These are phyloP conservation scores for Gambusia affinis DNA, from an alignment of 2,113 vertebrate genomes.

Conservation along the genomic window DNA sequence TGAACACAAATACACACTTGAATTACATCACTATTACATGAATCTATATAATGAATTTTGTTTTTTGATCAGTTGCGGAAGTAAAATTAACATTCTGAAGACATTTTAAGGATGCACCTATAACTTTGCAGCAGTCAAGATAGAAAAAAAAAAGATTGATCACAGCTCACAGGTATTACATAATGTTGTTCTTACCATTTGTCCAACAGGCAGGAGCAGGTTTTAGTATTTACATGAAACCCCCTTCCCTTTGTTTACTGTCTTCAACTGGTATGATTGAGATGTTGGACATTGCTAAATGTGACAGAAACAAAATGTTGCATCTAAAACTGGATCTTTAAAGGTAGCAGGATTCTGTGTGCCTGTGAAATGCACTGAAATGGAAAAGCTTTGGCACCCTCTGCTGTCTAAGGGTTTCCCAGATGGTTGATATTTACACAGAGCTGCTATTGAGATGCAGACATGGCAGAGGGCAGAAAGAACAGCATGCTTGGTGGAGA, in stretches of 20 bases:
- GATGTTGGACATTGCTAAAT: conserved; percentile 33
- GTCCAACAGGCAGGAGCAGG: conserved; percentile 1
- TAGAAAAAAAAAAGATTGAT: conserved; percentile 1
- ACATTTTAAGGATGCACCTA: not conserved
- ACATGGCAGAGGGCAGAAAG: conserved; percentile 48
- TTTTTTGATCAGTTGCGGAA: too few species aligned
- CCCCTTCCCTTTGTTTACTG: conserved; percentile 1
- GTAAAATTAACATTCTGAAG: conserved; percentile 2
- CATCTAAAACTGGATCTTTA: conserved; percentile 38
- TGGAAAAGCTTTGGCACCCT: conserved; percentile 86
- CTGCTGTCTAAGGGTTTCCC: conserved; percentile 80
- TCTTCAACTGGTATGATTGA: conserved; percentile 13
- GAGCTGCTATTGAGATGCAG: conserved; percentile 46
- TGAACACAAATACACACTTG: not conserved
- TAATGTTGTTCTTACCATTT: conserved; percentile 38
- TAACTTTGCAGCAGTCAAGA: not conserved
- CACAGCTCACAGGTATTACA: conserved; percentile 39
- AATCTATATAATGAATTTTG: not conserved
- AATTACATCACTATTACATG: not conserved
- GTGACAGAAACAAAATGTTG: conserved; percentile 36
- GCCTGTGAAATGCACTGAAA: conserved; percentile 52
- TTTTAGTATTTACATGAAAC: conserved; percentile 22
- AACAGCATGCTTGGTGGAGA: conserved; percentile 21
- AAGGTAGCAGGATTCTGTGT: conserved; percentile 32
- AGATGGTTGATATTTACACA: conserved; percentile 65